Evolutionary conservation across 2,888 invertebrate species (phyloP), one percentile per base, ranked within the genome.

Genomic region (Aquatica leii): DNA sequence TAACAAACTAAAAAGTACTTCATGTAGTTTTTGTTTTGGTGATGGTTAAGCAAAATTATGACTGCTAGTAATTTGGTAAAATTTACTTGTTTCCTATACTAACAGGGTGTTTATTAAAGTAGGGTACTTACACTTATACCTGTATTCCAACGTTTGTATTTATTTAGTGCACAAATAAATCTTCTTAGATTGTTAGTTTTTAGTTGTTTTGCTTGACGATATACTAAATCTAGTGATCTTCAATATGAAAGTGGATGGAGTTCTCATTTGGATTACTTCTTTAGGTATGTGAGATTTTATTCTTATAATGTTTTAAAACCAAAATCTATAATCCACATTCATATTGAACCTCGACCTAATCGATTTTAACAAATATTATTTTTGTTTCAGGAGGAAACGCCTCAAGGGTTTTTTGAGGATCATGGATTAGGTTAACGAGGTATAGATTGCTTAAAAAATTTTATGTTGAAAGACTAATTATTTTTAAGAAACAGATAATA

Each of bases 391-490:
- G 98, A 98, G 86, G 98, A 98, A 87, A 98, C 98, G 60, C 98
- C 98, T 58, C 98, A 98, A 85, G 98, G 98, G 77, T 97, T 98
- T 87, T 98, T 98, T 84, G 98, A 98, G 83, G 98, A 98, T 85
- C 97, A 98, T 83, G 98, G 98, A 71, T 90, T 98, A 76, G 97
- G 97, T 76, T 97, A 92, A 88, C 8, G 53, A 8, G 24, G 6
- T 24, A 24, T 24, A 4, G 6, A 24, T 24, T 24, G n/a, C 6
- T 24, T 24, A 24, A 24, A 24, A 24, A 24, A 24, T 24, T 24
- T 24, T 24, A 6, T 6, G n/a, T n/a, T n/a, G n/a, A n/a, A n/a
- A n/a, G n/a, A n/a, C n/a, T n/a, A n/a, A n/a, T n/a, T n/a, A n/a
- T n/a, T n/a, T n/a, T n/a, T n/a, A n/a, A n/a, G n/a, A n/a, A n/a